A percentile compares a stretch with the other conserved stretches of the same genome.
These are phyloP conservation scores for Allophyes oxyacanthae DNA, from an alignment of 2,888 invertebrate species.

Conservation along the genomic window DNA sequence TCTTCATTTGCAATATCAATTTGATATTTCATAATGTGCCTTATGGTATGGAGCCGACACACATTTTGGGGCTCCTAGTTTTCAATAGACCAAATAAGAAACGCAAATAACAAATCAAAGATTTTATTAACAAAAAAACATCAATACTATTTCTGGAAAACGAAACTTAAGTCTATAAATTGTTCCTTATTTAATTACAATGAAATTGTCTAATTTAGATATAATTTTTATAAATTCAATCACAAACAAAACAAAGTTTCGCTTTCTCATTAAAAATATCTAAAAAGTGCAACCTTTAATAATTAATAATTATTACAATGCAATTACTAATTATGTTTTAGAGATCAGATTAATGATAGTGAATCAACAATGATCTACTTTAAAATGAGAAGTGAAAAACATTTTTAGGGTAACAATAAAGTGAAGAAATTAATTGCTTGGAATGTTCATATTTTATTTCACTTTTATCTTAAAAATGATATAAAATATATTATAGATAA, in stretches of 20 bases:
- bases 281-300: conserved; percentile 38
- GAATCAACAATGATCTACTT: conserved; percentile 40
- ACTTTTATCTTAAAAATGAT: conserved; percentile 48
- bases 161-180: conserved; percentile 58
- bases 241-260: conserved; percentile 42
- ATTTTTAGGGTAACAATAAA: conserved; percentile 11
- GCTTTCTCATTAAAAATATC: conserved; percentile 31
- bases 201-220: conserved; percentile 24
- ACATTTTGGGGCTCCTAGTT: too few species aligned
- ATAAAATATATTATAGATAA: conserved; percentile 20
- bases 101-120: conserved; percentile 65
- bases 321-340: conserved; percentile 34
- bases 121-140: conserved; percentile 77
- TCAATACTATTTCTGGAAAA: conserved; percentile 66
- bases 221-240: conserved; percentile 26
- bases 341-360: conserved; percentile 47
- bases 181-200: conserved; percentile 40
- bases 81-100: conserved; percentile 34
- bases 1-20: too few species aligned
- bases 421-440: conserved; percentile 12
- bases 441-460: conserved; percentile 51
- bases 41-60: too few species aligned
- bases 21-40: too few species aligned
- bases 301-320: conserved; percentile 37
- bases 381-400: conserved; percentile 16